Conservation (phyloP, 1,140 invertebrate genomes). For the Sycophila sp. region DNA sequence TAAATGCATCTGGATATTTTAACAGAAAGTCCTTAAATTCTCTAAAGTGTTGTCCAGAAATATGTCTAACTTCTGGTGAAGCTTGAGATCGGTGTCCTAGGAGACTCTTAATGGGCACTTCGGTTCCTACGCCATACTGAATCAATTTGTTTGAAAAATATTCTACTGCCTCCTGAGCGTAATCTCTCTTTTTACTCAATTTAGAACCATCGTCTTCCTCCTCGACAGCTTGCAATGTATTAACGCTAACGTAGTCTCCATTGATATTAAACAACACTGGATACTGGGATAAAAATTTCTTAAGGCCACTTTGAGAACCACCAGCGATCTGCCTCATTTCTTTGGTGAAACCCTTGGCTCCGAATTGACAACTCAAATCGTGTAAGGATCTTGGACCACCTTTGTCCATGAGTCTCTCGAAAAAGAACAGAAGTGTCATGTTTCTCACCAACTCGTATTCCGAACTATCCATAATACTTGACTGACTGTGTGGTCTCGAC, state of each 20-base stretch:
- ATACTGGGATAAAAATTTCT: slow-evolving; percentile 91
- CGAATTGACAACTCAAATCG: slow-evolving; percentile 96
- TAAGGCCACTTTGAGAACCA: slow-evolving; percentile 91
- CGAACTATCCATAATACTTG: slow-evolving; percentile 82
- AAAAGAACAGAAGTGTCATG: slow-evolving; percentile 94
- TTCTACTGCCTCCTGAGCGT: slow-evolving; percentile 91
- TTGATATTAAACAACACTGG: slow-evolving; percentile 91
- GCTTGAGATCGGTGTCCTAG: slow-evolving; percentile 93
- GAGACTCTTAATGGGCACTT: slow-evolving; percentile 93
- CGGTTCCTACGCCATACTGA: slow-evolving; percentile 88
- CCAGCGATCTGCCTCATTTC: slow-evolving; percentile 96
- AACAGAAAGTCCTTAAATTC: slow-evolving; percentile 92
- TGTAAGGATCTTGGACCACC: slow-evolving; percentile 92
- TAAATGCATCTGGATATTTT: slow-evolving; percentile 87
- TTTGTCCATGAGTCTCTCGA: slow-evolving; percentile 94
- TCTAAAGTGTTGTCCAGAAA: slow-evolving; percentile 92
- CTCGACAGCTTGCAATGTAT: slow-evolving; percentile 74
- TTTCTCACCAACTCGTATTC: slow-evolving; percentile 94
- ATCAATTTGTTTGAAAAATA: slow-evolving; percentile 93
- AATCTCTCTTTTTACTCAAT: slow-evolving; percentile 78
- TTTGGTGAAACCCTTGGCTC: slow-evolving; percentile 94
- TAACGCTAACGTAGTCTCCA: slow-evolving; percentile 91
- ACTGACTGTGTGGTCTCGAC: too few species aligned
- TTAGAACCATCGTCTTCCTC: slow-evolving; percentile 65
- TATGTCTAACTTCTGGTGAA: slow-evolving; percentile 93